Percentiles rank a stretch among this genome's conserved stretches.
Evolutionary conservation across 2,113 vertebrate genomes (phyloP).

Genomic region (Entelurus aequoreus): DNA sequence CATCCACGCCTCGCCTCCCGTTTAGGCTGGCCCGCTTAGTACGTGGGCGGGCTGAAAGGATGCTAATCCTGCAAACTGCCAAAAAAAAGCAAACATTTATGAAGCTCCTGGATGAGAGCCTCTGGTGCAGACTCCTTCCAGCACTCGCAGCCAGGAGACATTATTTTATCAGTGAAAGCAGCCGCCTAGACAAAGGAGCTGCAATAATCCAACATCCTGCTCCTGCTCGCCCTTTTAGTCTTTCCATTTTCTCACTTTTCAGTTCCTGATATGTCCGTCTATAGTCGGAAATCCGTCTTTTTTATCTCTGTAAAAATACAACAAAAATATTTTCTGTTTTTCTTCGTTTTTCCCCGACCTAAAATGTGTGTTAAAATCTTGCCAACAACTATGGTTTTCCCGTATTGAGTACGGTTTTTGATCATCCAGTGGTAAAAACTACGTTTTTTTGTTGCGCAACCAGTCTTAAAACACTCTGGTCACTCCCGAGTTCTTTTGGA

Average conservation of each 20-base stretch:
- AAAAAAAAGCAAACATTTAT: constrained; percentile 18
- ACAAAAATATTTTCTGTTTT: too few species aligned
- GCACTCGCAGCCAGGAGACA: constrained; percentile 24
- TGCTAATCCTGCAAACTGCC: background rate
- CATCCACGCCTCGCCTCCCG: background rate
- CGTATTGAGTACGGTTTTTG: too few species aligned
- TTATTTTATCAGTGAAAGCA: constrained; percentile 20
- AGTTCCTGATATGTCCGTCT: background rate
- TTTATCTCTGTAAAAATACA: too few species aligned
- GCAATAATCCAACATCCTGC: constrained; percentile 14
- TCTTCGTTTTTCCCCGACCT: too few species aligned
- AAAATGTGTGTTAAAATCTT: too few species aligned
- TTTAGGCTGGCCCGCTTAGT: background rate
- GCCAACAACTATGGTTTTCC: too few species aligned
- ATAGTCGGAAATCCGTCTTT: too few species aligned
- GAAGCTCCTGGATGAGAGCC: constrained; percentile 42
- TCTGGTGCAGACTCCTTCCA: constrained; percentile 35
- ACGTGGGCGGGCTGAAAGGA: background rate
- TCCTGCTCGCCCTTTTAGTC: constrained; percentile 10
- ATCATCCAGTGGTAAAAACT: too few species aligned
- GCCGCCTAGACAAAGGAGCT: constrained; percentile 13
- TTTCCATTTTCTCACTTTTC: constrained; percentile 13
- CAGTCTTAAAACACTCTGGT: too few species aligned
- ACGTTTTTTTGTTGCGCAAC: too few species aligned
- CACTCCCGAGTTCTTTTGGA: too few species aligned